Conservation (phyloP, 2,888 invertebrate species). For the Lathronympha strigana region DNA sequence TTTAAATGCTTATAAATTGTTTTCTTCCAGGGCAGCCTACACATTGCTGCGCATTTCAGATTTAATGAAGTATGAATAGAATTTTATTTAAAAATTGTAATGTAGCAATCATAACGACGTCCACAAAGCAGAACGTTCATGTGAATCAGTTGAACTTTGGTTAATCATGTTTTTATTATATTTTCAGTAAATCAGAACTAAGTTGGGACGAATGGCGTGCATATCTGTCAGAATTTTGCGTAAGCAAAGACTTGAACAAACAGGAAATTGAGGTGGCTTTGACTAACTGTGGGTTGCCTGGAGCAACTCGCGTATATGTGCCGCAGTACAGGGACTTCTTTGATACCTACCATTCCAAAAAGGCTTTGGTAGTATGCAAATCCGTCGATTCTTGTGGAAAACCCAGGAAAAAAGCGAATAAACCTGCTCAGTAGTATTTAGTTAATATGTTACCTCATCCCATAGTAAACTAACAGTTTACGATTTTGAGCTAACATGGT, state of each 20-base stretch:
- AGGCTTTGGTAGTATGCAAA: constrained; percentile 42
- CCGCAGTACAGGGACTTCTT: constrained; percentile 61
- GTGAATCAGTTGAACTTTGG: no score
- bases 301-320: constrained; percentile 49
- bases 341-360: constrained; percentile 52
- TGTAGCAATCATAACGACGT: no score
- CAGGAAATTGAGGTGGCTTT: constrained; percentile 47
- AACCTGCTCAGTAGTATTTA: background rate
- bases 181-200: constrained; percentile 51
- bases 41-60: no score
- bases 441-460: no score
- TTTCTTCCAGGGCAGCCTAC: no score
- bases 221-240: constrained; percentile 54
- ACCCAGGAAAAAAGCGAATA: constrained; percentile 3
- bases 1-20: no score
- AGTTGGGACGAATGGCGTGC: constrained; percentile 55
- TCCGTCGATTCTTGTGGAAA: constrained; percentile 27
- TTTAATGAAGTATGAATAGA: no score
- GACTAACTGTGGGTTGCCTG: constrained; percentile 60
- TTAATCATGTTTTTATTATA: background rate
- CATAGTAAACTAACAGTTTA: no score
- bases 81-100: no score
- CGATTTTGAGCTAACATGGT: no score
- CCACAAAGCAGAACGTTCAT: no score
- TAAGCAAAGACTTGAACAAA: constrained; percentile 47